Conservation (phyloP, 2,888 invertebrate species). For the Caenorhabditis uteleia region DNA sequence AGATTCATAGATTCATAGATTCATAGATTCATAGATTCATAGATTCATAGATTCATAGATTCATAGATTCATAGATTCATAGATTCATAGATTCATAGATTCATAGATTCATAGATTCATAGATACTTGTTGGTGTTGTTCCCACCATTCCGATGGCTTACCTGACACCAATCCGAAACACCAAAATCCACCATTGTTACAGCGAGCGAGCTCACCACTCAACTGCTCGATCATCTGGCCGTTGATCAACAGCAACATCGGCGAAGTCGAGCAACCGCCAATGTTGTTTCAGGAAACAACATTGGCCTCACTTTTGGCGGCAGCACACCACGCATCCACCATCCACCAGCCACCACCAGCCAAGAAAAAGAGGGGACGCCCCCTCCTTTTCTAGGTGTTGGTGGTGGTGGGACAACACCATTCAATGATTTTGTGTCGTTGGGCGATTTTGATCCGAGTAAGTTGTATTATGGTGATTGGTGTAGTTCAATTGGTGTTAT, state of each 20-base stretch:
- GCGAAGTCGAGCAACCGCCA: slow-evolving; percentile 49
- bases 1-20: too few relatives aligned
- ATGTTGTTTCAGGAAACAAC: slow-evolving; percentile 49
- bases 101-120: too few relatives aligned
- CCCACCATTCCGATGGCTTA: not conserved
- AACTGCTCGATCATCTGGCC: slow-evolving; percentile 37
- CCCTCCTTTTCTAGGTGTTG: slow-evolving; percentile 47
- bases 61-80: too few relatives aligned
- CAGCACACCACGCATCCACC: slow-evolving; percentile 28
- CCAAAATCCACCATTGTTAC: slow-evolving; percentile 3
- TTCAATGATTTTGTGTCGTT: slow-evolving; percentile 47
- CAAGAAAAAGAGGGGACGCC: slow-evolving; percentile 44
- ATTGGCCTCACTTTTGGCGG: slow-evolving; percentile 43
- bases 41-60: too few relatives aligned
- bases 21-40: too few relatives aligned
- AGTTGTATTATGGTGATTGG: slow-evolving; percentile 8
- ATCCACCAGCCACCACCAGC: slow-evolving; percentile 7
- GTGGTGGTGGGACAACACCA: too few relatives aligned
- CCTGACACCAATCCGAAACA: not conserved
- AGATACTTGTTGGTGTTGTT: too few relatives aligned
- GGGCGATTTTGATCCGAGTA: slow-evolving; percentile 54
- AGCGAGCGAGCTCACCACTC: slow-evolving; percentile 34
- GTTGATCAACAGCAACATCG: slow-evolving; percentile 12
- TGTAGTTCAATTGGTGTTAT: slow-evolving; percentile 1
- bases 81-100: too few relatives aligned